Evolutionary conservation across 2,888 invertebrate genomes (phyloP), one percentile per base, ranked within the genome.

Genomic region (Buathra laborator): DNA sequence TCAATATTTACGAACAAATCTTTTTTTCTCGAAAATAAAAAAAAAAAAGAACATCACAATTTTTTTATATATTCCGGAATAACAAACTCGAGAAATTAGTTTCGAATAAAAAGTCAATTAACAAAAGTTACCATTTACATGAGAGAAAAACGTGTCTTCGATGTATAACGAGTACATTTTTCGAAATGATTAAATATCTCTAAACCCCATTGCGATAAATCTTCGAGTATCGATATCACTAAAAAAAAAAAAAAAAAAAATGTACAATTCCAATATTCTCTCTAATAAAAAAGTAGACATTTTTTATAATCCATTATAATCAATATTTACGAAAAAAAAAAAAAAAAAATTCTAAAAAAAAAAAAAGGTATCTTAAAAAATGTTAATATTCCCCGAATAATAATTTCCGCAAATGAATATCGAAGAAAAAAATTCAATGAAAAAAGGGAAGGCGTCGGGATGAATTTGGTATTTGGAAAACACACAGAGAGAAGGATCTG

Each of bases 401-500:
- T 14, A 10, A 24, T 9, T 10, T 24, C 19, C 24, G 48, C 3
- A 5, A n/a, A 14, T 46, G 2, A 7, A 67, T 51, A 1, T 32
- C 2, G n/a, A 70, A 51, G 9, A 10, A n/a, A 46, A 44, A 9
- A 51, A 0, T 24, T 4, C 46, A 7, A 46, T 37, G 37, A 37
- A 37, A 7, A 37, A 7, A 1, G 37, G 37, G 37, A 37, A 5
- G 37, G 37, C 1, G 37, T 37, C 7, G 1, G 37, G 37, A 24
- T 24, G 24, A 24, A 24, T 24, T 29, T 14, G 43, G 37, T 43
- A 72, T 19, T 37, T 29, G 59, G 51, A 64, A n/a, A 75, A 48
- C 5, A 48, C 62, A 75, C 62, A n/a, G 16, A 76, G 43, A 66
- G 48, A 19, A 37, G 64, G 16, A 16, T 75, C n/a, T 75, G 48